Evolutionary conservation across 2,797 vertebrate species (phyloP).

Genomic region (Platyrinchus mystaceus): DNA sequence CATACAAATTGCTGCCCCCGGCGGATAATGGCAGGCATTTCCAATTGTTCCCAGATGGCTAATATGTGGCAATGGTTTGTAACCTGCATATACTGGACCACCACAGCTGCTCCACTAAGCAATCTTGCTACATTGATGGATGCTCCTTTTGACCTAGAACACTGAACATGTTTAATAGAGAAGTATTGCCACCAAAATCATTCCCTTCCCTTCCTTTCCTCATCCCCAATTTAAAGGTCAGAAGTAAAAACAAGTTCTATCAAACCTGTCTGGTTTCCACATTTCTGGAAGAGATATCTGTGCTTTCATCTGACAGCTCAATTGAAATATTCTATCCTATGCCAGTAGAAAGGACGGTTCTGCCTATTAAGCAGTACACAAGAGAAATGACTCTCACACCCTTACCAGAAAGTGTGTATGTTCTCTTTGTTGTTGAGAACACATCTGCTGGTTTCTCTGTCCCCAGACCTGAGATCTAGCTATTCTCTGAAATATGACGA

Average conservation of each 20-base stretch:
- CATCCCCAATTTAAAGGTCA: constrained; percentile 5
- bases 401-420: not conserved
- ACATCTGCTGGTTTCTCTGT: not conserved
- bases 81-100: not conserved
- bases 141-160: not conserved
- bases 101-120: constrained; percentile 57
- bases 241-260: constrained; percentile 14
- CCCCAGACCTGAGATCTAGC: not conserved
- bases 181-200: not conserved
- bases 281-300: constrained; percentile 17
- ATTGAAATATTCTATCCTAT: not conserved
- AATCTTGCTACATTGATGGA: constrained; percentile 8
- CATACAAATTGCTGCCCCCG: constrained; percentile 10
- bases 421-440: not conserved
- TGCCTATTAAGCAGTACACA: not conserved
- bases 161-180: constrained; percentile 8
- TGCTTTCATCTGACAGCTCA: not conserved
- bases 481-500: not conserved
- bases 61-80: constrained; percentile 1
- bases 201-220: not conserved
- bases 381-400: not conserved
- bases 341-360: not conserved
- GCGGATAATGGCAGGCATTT: not conserved
- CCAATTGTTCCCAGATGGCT: constrained; percentile 38
- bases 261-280: not conserved